These are phyloP conservation scores for Austrolebias charrua DNA, from an alignment of 2,797 vertebrate species.

Conservation along the genomic window DNA sequence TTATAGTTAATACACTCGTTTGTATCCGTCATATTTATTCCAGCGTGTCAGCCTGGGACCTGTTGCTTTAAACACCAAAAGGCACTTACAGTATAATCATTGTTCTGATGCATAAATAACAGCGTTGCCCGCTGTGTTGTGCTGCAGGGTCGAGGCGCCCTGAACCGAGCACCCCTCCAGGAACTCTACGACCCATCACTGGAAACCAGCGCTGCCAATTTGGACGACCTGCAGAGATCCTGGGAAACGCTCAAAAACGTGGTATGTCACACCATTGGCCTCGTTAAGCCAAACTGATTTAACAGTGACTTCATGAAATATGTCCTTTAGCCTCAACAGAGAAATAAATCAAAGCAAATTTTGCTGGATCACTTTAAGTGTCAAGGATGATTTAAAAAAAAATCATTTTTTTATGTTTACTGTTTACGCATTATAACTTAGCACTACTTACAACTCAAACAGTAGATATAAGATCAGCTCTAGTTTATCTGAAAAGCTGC, in stretches of 20 bases:
- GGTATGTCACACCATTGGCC: constrained; percentile 73
- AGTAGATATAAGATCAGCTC: no score
- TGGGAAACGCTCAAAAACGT: constrained; percentile 99
- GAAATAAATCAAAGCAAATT: background rate
- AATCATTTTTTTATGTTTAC: no score
- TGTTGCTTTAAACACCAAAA: background rate
- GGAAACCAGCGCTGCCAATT: constrained; percentile 84
- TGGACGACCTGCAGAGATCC: constrained; percentile 94
- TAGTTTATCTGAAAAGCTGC: no score
- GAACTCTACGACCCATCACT: constrained; percentile 86
- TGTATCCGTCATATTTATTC: background rate
- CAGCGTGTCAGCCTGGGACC: constrained; percentile 1
- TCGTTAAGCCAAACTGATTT: background rate
- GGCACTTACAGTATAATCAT: background rate
- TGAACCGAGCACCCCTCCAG: constrained; percentile 78
- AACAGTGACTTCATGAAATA: background rate
- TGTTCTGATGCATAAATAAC: background rate
- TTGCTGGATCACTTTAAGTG: background rate
- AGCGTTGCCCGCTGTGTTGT: constrained; percentile 55
- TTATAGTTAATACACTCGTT: background rate
- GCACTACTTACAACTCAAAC: no score
- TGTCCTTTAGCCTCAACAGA: background rate
- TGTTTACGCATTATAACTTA: no score
- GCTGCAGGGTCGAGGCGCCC: constrained; percentile 80
- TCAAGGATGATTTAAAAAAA: background rate